Base-by-base conservation (phyloP, 2,888 invertebrate species). In the Kryphioiulus occultus region DNA sequence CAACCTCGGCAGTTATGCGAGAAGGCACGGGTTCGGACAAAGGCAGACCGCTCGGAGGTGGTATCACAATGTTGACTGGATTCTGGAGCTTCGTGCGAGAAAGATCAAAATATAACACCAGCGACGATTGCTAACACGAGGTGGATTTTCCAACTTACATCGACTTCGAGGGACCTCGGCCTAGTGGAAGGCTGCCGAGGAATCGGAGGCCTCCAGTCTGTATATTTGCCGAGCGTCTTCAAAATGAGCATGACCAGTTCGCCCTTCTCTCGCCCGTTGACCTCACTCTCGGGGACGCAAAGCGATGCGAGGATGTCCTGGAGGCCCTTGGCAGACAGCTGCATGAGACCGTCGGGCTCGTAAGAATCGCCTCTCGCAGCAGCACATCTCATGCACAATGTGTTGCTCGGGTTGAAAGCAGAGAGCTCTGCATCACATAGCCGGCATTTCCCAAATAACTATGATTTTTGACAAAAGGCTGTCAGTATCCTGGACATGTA, bases 231-330 rank as follows among this genome's bases (percentile, higher is more conserved):
- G n/a, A 35, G n/a, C 12, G 30, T 78, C 35, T 32, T 59, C 32
- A 87, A n/a, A 42, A 87, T 87, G 26, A 87, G 87, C 59, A 53
- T 47, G 30, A 87, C 87, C 35, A 87, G 59, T 39, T 87, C 87
- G 22, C 59, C 35, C 59, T 87, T 87, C 22, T 87, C 87, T 47
- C 35, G 59, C 12, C 78, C 87, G 30, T 82, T 32, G 17, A 59
- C 59, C 7, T 87, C 39, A 22, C 35, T 84, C n/a, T 39, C 39
- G 35, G 47, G 87, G 7, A 87, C 30, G 44, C 59, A 17, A n/a
- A 87, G 78, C 10, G 87, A 32, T 9, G 32, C 22, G 22, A 59
- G 59, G 39, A 87, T 82, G 22, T 87, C 87, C 15, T 35, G 26
- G 17, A 87, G 82, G 22, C 44, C 59, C 22, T 87, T 87, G 30